Base-by-base conservation (phyloP, 2,113 vertebrate species). In the Casuarius casuarius region DNA sequence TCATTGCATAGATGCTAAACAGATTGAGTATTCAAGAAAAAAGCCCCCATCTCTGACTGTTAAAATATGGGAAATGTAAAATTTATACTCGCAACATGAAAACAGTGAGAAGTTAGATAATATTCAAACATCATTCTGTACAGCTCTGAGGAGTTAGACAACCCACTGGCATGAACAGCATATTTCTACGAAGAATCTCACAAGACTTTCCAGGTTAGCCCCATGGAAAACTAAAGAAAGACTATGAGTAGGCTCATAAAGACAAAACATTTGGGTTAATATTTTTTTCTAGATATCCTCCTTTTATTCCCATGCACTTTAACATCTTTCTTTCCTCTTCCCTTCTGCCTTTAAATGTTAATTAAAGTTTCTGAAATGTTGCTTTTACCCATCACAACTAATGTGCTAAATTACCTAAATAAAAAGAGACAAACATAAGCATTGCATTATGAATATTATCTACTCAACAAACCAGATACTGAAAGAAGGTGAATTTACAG, bases 331-430 rank as follows among this genome's bases (percentile, higher is more conserved):
- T 96, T 91, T 87, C 31, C 12, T 84, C 44, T 83, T 48, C 35
- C 11, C 20, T n/a, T 19, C 7, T 75, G 22, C 38, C 48, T 93
- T 94, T 84, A 84, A 81, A 82, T 35, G 52, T 58, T 89, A 91
- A 75, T 82, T 86, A 86, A 90, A 85, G 25, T 86, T 93, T 87
- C 83, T 78, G 66, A 92, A 92, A 94, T 82, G 42, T 72, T 72
- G n/a, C 8, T 75, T 89, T 92, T 56, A 78, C 38, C 33, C 40
- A 78, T 66, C 61, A 81, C 33, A 84, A 90, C 31, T 77, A 83
- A 81, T 4, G 26, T 75, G 29, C 44, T 79, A 89, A 89, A 87
- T 84, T 84, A 89, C 20, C 86, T 72, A 68, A 89, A 89, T 75
- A 70, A 75, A 48, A 87, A 89, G 51, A 94, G 54, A 93, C 31